Base-by-base conservation (phyloP, 1,140 invertebrate genomes). In the Zaprionus kolodkinae region DNA sequence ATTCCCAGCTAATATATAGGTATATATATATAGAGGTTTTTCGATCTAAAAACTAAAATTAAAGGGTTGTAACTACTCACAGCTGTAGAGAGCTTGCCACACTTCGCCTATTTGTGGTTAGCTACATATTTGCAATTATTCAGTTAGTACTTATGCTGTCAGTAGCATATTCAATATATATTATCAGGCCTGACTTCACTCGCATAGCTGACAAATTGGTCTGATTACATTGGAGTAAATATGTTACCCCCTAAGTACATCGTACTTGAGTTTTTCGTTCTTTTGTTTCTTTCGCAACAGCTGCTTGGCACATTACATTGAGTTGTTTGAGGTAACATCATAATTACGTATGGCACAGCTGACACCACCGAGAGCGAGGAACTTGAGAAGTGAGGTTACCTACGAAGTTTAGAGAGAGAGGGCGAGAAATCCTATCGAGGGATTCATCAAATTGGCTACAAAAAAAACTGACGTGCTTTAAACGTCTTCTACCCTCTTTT, bases 1-100 rank as follows among this genome's bases (percentile, higher is more conserved):
- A 83, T 87, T 79, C 40, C 52, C 76, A 79, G 81, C 85, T 45
- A 45, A 45, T 45, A 45, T 88, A 75, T 52, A 80, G 78, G 68
- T 72, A 71, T 52, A 80, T 81, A 75, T 72, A 71, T 72, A 71
- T 78, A 86, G n/a, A 15, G 9, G 40, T 15, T 45, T 86, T 81
- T 78, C 74, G 73, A 65, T 89, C 81, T 71, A 15, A 45, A 45
- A 45, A 45, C 40, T 45, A 1, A 45, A 15, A 10, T 15, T 45
- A n/a, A 45, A 45, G 40, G 40, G 40, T 45, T 45, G n/a, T 7
- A 45, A 45, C 40, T 15, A n/a, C n/a, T n/a, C 40, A 27, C 27
- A 30, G 27, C 3, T 30, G 13, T 40, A 21, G 13, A 40, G n/a
- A n/a, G n/a, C 40, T 6, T 43, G 13, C 1, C 40, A n/a, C 0